phyloP scores from a whole-genome alignment of 2,797 vertebrate genomes.

The Periparus ater region DNA sequence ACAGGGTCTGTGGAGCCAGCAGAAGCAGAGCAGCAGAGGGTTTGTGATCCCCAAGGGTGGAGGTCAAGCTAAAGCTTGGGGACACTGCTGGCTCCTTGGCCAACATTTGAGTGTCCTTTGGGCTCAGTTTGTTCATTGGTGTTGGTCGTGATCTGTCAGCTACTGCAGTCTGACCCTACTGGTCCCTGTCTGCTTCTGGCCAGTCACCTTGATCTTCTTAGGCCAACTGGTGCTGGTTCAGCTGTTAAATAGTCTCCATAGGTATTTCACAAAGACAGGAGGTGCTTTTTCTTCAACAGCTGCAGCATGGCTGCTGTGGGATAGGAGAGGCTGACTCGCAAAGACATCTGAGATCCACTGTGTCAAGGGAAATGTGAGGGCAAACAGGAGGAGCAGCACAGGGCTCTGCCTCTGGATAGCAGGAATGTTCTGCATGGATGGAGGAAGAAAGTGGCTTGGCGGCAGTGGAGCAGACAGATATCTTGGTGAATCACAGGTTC shows the following conservation, averaged over 20 bases:
- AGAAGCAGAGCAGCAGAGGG: neutral
- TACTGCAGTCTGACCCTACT: neutral
- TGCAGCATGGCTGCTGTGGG: neutral
- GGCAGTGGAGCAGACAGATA: neutral
- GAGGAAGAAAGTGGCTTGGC: neutral
- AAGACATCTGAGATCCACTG: fast-evolving
- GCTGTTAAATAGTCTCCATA: neutral
- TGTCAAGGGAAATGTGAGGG: neutral
- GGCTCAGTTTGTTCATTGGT: neutral
- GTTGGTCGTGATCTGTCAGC: fast-evolving
- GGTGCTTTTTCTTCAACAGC: neutral
- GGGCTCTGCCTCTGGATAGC: neutral
- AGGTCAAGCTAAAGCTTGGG: neutral
- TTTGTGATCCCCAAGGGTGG: neutral
- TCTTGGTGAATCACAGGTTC: conserved; percentile 22
- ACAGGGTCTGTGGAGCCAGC: neutral
- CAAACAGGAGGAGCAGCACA: neutral
- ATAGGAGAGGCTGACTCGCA: neutral
- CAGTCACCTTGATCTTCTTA: neutral
- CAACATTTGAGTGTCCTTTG: neutral
- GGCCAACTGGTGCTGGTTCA: neutral
- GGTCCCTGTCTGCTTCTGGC: neutral
- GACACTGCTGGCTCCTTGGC: neutral
- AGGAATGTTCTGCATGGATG: neutral
- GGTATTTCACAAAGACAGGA: neutral